Base-by-base conservation (phyloP, 2,888 invertebrate genomes). In the Gymnocheta viridis region DNA sequence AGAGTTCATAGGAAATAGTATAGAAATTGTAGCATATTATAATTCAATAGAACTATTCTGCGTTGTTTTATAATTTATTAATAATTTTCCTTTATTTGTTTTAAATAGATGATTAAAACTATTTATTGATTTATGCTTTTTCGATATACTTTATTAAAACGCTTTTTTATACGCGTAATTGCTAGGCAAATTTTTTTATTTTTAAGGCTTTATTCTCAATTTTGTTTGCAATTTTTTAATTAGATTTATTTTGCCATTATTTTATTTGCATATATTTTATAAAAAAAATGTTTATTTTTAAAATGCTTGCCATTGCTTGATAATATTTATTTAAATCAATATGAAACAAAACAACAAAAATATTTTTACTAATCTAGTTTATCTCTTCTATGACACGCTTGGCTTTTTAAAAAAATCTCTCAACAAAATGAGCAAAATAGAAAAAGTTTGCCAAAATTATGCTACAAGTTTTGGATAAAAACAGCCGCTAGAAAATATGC, bases 381-480 rank as follows among this genome's bases (percentile, higher is more conserved):
- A 89, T 90, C 86, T 90, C 88, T 90, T 90, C 89, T 89, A 86
- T 90, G 90, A 89, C 89, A 88, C 88, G 90, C 89, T 89, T 90
- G 90, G 90, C 90, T 90, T 90, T 81, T 38, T 67, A 60, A 67
- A 73, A n/a, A 82, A 64, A 58, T n/a, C 22, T 24, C 14, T 17
- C 35, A 41, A 27, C 51, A 35, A 49, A 69, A 74, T 76, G 83
- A 83, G 83, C 70, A 54, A 60, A 69, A 69, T 81, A 81, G 81
- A 81, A 70, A 83, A 76, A 19, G 24, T 64, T 56, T 64, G 41
- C 74, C 32, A 70, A 79, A 76, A 70, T 74, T 73, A 74, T 74
- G 69, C 82, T 74, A 79, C 82, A 79, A 74, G 12, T 82, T 44
- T 7, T 66, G 62, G 82, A 81, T 47, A 82, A 78, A 69, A 64